Evolutionary conservation across 2,888 invertebrate species (phyloP).

Genomic region (Papilio demoleus): DNA sequence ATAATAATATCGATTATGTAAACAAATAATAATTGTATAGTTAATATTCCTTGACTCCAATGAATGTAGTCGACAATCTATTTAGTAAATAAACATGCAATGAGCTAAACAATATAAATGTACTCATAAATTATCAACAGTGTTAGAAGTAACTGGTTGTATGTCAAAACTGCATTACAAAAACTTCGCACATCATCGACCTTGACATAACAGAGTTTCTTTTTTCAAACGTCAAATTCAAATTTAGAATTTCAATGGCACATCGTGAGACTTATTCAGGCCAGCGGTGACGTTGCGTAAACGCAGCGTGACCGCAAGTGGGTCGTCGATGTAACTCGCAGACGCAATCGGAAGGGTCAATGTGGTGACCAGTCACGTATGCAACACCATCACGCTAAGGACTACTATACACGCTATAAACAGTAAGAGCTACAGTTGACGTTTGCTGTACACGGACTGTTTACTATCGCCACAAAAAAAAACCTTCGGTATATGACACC

Average conservation of each 20-base stretch:
- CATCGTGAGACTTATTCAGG: conserved; percentile 55
- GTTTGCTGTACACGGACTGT: background rate
- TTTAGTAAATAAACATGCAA: no score
- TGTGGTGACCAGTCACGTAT: conserved; percentile 26
- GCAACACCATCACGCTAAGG: background rate
- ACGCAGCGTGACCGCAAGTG: conserved; percentile 51
- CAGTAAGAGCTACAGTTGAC: background rate
- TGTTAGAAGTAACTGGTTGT: background rate
- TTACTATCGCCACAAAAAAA: background rate
- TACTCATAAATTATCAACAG: background rate
- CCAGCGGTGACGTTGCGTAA: conserved; percentile 50
- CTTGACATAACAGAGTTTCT: conserved; percentile 66
- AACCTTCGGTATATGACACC: no score
- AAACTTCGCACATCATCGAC: conserved; percentile 49
- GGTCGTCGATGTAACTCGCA: conserved; percentile 63
- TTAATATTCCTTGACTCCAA: no score
- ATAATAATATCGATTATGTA: no score
- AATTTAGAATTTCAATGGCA: conserved; percentile 67
- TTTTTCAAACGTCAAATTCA: conserved; percentile 59
- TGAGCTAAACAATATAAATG: no score
- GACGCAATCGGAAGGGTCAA: conserved; percentile 42
- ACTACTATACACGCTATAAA: background rate
- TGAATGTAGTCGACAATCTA: no score
- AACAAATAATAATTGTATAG: no score
- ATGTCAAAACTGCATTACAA: background rate